Base-by-base conservation (phyloP, 2,113 vertebrate species). In the Aptenodytes patagonicus region DNA sequence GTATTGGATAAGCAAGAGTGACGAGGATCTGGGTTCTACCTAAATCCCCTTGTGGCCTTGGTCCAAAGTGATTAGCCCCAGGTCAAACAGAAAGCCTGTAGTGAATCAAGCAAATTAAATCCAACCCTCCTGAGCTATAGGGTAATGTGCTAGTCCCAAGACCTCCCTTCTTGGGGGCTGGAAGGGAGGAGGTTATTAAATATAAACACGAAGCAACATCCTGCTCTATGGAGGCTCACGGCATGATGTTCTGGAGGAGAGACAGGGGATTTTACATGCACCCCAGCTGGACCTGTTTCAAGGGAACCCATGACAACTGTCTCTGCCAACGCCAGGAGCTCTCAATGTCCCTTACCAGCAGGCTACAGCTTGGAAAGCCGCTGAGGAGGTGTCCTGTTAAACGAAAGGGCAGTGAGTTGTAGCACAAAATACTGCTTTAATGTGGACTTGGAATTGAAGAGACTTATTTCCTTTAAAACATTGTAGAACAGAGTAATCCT, bases 31-130 rank as follows among this genome's bases (percentile, higher is more conserved):
- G 78, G 36, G 92, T 80, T 96, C 84, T 86, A 86, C 95, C 93
- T 97, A 96, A 97, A 96, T 95, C 97, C 85, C 88, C 85, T 83
- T 81, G 93, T 94, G 96, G 96, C 93, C 88, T 86, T 89, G 17
- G 2, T 96, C 93, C 95, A 96, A 92, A 96, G 42, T 51, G 90
- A 96, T 96, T 96, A 97, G 83, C 96, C 83, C 55, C 83, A 92
- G 93, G 97, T 95, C 93, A 96, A 91, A 93, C 6, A 90, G 49
- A 95, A 95, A 95, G 72, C 58, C 97, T 95, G 95, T 55, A 83
- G 88, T 93, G 95, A 94, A 96, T 97, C 96, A 97, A 90, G n/a
- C 6, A 93, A 96, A 97, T 96, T 93, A 96, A 97, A 96, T 86
- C 88, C 95, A 97, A 97, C 88, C 72, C 55, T 93, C 64, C 71